These are phyloP conservation scores for Poeciliopsis retropinna DNA, from an alignment of 2,113 vertebrate species.

Conservation along the genomic window DNA sequence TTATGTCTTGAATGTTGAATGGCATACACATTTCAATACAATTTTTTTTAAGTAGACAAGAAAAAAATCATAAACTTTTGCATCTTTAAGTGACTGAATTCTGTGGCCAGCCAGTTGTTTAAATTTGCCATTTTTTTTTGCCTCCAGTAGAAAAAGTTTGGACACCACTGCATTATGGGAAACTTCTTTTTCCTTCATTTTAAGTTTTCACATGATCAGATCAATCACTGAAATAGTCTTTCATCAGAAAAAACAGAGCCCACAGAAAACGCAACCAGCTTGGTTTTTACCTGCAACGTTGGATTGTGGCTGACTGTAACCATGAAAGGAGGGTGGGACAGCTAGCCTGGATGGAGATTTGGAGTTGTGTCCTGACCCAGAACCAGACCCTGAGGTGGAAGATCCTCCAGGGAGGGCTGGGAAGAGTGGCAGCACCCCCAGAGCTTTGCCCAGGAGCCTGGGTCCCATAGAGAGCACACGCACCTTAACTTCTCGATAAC, in stretches of 20 bases:
- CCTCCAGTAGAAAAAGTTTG: too few species aligned
- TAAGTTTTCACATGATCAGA: too few species aligned
- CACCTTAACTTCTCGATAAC: slow-evolving; percentile 86
- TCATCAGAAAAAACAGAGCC: background rate
- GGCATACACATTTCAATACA: too few species aligned
- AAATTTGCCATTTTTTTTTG: too few species aligned
- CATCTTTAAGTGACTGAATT: too few species aligned
- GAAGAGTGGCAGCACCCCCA: slow-evolving; percentile 79
- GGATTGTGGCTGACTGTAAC: slow-evolving; percentile 8
- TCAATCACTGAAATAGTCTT: too few species aligned
- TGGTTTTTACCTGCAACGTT: slow-evolving; percentile 38
- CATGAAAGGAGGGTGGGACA: slow-evolving; percentile 39
- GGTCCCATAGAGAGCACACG: slow-evolving; percentile 89
- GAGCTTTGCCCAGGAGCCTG: slow-evolving; percentile 81
- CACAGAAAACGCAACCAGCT: background rate
- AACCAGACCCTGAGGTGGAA: slow-evolving; percentile 37
- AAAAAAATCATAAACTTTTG: background rate
- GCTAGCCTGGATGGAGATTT: slow-evolving; percentile 49
- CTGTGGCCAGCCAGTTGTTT: too few species aligned
- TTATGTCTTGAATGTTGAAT: too few species aligned
- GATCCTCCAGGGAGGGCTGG: slow-evolving; percentile 51
- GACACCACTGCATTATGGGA: too few species aligned
- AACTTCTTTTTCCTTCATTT: too few species aligned
- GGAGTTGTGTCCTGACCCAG: slow-evolving; percentile 39
- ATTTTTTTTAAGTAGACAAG: background rate